Evolutionary conservation across 2,113 vertebrate species (phyloP), one percentile per base, ranked within the genome.

Genomic region (Rana temporaria): DNA sequence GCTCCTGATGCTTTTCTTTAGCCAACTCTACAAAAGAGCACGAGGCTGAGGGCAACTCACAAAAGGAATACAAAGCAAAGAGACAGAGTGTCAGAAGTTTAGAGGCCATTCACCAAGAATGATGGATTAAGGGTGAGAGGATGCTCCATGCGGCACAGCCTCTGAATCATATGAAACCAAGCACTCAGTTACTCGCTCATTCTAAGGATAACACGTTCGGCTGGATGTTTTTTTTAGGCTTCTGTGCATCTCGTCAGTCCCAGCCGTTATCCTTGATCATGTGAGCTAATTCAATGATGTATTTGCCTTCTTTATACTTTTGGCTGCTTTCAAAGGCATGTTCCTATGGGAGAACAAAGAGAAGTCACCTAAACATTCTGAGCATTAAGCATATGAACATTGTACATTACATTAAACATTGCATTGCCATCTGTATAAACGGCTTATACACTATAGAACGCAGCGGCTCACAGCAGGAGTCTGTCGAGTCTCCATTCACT

Each of bases 271-370:
- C 98, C 89, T 99, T 99, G 92, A 99, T 99, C 98, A 99, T 99
- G 95, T 99, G 98, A 88, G 98, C 97, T 86, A 99, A 93, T 93
- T 99, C 97, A 85, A 99, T 99, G 92, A 99, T 99, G 92, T 96
- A 99, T 93, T 99, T 99, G 88, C 97, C 98, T 94, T 99, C 98
- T 93, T 99, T 99, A 94, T 99, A 99, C 92, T 99, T 99, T 94
- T 99, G 97, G 92, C 97, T 99, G 92, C 97, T 95, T 90, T 99
- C 97, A 88, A 99, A 99, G 72, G 98, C 97, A 42, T 99, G 98
- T 91, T 99, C 98, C 98, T 99, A 32, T 86, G 84, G 4, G 26
- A 76, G 17, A 86, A 68, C 74, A 16, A 34, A 80, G 42, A 78
- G 84, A 85, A 42, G 84, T 32, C 12, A 48, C 9, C 9, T 12